phyloP scores from a whole-genome alignment of 2,888 invertebrate genomes.

The Thera britannica region DNA sequence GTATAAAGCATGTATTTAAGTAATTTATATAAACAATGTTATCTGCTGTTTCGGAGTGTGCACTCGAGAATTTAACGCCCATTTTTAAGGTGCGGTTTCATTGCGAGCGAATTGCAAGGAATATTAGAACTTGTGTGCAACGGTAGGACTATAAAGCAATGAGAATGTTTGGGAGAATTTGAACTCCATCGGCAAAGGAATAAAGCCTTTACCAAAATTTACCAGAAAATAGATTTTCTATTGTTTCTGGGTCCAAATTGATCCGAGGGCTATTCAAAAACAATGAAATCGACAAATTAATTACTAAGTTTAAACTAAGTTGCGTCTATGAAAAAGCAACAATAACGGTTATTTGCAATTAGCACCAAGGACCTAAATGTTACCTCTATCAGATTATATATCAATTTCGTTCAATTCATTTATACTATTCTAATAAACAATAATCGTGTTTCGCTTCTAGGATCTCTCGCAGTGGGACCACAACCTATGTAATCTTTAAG shows the following conservation, averaged over 20 bases:
- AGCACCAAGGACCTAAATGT: no score
- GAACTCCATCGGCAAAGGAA: not conserved
- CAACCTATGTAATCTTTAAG: conserved; percentile 61
- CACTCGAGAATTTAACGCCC: conserved; percentile 71
- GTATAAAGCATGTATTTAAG: conserved; percentile 74
- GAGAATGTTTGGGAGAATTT: not conserved
- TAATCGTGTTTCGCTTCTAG: conserved; percentile 16
- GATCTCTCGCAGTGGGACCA: conserved; percentile 50
- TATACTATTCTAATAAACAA: not conserved
- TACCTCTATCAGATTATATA: not conserved
- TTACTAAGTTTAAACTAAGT: no score
- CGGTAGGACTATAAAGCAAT: not conserved
- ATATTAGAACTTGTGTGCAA: not conserved
- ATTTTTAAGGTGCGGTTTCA: conserved; percentile 55
- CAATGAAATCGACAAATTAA: not conserved
- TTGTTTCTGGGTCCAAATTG: not conserved
- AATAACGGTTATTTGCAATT: no score
- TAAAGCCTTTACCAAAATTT: not conserved
- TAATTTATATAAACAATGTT: conserved; percentile 56
- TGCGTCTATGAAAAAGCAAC: no score
- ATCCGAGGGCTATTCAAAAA: not conserved
- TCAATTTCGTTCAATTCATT: not conserved
- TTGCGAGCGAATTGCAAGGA: conserved; percentile 42
- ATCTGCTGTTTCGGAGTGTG: conserved; percentile 65
- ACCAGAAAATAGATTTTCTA: not conserved